phyloP scores from a whole-genome alignment of 2,113 vertebrate species.

The Coturnix japonica region DNA sequence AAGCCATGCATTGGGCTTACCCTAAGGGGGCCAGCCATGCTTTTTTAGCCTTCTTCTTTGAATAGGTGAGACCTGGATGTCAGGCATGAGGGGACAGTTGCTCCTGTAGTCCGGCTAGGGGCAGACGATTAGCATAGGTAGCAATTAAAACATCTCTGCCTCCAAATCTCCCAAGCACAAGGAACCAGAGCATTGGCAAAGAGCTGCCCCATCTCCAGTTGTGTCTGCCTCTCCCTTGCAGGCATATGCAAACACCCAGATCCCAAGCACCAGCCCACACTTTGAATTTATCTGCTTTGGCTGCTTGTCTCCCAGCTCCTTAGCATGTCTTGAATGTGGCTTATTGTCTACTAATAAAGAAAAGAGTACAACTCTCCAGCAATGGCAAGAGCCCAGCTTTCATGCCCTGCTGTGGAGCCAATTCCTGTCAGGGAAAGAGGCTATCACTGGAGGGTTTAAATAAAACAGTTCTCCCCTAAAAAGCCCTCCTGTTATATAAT shows the following conservation, averaged over 20 bases:
- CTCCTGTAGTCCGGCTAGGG: not conserved
- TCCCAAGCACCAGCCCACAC: constrained; percentile 10
- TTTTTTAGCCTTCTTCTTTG: not conserved
- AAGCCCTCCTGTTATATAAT: constrained; percentile 45
- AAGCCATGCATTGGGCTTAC: not conserved
- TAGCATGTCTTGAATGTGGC: constrained; percentile 62
- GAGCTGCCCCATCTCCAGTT: not conserved
- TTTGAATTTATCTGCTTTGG: constrained; percentile 44
- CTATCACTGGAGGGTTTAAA: constrained; percentile 56
- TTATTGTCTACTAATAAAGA: constrained; percentile 61
- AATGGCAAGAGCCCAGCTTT: constrained; percentile 57
- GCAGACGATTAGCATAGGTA: not conserved
- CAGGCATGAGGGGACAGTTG: not conserved
- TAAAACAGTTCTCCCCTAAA: not conserved
- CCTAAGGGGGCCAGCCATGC: not conserved
- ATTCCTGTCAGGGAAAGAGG: constrained; percentile 24
- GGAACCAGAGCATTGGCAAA: not conserved
- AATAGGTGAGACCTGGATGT: not conserved
- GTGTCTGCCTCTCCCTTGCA: not conserved
- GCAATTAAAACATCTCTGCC: not conserved
- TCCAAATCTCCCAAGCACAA: not conserved
- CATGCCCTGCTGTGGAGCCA: constrained; percentile 31
- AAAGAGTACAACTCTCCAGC: constrained; percentile 45
- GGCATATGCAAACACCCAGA: constrained; percentile 29
- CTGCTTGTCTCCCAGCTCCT: constrained; percentile 58